These are phyloP conservation scores for Ursus arctos DNA, from an alignment of 2,113 vertebrate species.

Conservation along the genomic window DNA sequence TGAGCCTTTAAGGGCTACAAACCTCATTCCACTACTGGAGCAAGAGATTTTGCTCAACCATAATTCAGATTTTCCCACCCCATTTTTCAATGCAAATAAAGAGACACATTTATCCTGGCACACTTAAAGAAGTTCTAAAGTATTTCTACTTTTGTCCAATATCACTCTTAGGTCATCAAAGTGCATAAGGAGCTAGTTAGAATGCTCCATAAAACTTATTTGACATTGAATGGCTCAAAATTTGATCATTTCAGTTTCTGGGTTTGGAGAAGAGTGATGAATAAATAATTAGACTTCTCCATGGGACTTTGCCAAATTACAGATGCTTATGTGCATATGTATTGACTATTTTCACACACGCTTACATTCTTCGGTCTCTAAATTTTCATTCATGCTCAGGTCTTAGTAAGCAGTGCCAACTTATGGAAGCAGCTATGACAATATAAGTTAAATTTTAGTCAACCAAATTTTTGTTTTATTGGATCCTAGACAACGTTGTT, in stretches of 20 bases:
- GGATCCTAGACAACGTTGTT: background rate
- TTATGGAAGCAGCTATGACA: background rate
- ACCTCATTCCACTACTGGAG: background rate
- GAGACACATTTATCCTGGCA: background rate
- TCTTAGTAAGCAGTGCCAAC: background rate
- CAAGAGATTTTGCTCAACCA: background rate
- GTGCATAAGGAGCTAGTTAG: background rate
- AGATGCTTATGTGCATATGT: background rate
- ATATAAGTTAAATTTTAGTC: background rate
- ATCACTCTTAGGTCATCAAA: background rate
- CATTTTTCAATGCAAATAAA: conserved; percentile 5
- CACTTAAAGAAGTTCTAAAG: background rate
- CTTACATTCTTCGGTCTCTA: background rate
- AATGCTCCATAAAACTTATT: background rate
- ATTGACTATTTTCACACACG: background rate
- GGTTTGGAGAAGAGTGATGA: background rate
- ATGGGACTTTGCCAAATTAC: background rate
- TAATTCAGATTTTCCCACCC: background rate
- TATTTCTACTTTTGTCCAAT: background rate
- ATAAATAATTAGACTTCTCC: background rate
- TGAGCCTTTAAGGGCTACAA: background rate
- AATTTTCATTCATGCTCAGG: background rate
- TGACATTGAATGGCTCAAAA: background rate
- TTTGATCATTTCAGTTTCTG: background rate
- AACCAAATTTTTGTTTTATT: background rate